phyloP scores from a whole-genome alignment of 1,140 invertebrate genomes.

The Zaprionus ornatus region DNA sequence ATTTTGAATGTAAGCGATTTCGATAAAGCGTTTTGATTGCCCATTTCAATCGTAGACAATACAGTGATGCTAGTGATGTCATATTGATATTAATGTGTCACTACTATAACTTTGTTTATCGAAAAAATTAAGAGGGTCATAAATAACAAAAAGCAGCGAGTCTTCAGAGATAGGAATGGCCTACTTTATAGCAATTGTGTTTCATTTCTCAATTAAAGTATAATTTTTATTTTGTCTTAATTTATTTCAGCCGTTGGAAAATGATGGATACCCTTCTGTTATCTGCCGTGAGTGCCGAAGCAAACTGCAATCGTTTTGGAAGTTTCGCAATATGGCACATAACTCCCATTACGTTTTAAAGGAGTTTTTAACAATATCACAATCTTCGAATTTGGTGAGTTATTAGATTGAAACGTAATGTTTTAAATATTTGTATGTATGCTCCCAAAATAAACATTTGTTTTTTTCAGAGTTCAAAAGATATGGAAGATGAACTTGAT shows the following conservation, averaged over 20 bases:
- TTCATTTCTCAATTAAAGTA: background rate
- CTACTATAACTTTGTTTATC: background rate
- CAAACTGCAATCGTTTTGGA: slow-evolving; percentile 74
- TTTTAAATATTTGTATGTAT: background rate
- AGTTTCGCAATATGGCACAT: slow-evolving; percentile 76
- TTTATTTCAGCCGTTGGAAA: slow-evolving; percentile 58
- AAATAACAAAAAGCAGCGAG: background rate
- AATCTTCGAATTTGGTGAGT: slow-evolving; percentile 58
- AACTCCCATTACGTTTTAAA: slow-evolving; percentile 66
- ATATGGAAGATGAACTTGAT: slow-evolving; percentile 66
- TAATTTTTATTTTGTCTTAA: background rate
- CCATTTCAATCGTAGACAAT: background rate
- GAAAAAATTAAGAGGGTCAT: background rate
- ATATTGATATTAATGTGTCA: slow-evolving; percentile 2
- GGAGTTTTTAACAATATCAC: slow-evolving; percentile 59
- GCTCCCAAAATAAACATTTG: background rate
- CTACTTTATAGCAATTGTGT: background rate
- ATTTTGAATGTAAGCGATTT: background rate
- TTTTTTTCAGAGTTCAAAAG: slow-evolving; percentile 48
- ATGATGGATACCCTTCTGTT: slow-evolving; percentile 75
- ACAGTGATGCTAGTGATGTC: background rate
- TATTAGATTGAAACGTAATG: background rate
- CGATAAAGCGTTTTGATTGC: background rate
- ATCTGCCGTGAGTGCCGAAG: slow-evolving; percentile 68
- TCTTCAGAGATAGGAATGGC: too few species aligned